Base-by-base conservation (phyloP, 2,888 invertebrate genomes). In the Isotomurus palustris region DNA sequence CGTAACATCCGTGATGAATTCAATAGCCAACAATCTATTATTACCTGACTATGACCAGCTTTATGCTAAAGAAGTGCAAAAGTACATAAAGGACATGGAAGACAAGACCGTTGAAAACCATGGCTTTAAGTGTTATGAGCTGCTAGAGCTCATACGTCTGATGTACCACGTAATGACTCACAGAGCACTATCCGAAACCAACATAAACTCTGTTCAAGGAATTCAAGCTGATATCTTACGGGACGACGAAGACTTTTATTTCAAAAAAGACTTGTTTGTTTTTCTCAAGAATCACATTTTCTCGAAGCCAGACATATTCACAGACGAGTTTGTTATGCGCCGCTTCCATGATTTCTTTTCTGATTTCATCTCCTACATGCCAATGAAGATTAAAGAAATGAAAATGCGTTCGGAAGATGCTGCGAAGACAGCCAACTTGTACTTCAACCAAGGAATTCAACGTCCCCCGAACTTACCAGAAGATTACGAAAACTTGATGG, bases 291-390 rank as follows among this genome's bases (percentile, higher is more conserved):
- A 28, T 19, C 58, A 66, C 40, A 38, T 70, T 1, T 67, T 69
- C 38, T 14, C 58, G 8, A 48, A 60, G 25, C 58, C 58, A 0
- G 22, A 29, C 0, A 40, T 58, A 24, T 58, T 54, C 40, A 57
- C 53, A 8, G 69, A 69, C 8, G 72, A 81, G 75, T 92, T 91
- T 74, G 87, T 91, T 72, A 81, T 88, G 71, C 82, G 88, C 22
- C 82, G 90, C 43, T 78, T 94, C 44, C 95, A 96, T 76, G 81
- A 83, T 17, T 78, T 95, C 8, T 80, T 95, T 52, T 90, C 91
- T 0, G 94, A 95, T 77, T 94, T 96, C 72, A 90, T 96, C 47
- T 86, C 89, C 62, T 82, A 88, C 53, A 90, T 94, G 90, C 94
- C 93, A 53, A 82, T 91, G 47, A 94, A 93, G 82, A 83, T 89